Conservation (phyloP, 2,888 invertebrate species). For the Ichneumoninae sp. region DNA sequence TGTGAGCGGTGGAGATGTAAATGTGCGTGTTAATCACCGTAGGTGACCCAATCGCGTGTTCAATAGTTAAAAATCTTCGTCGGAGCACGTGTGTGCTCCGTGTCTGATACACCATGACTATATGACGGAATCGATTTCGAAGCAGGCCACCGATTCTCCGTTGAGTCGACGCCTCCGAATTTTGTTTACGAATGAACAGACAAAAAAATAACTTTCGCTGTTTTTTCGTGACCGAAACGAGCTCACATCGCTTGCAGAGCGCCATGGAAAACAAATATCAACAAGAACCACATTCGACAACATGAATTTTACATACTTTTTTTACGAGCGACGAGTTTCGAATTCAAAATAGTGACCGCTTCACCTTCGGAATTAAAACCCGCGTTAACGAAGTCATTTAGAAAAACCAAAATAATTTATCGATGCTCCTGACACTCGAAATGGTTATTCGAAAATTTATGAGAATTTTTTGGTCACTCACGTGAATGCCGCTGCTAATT, state of each 20-base stretch:
- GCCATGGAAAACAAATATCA: background rate
- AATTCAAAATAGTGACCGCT: background rate
- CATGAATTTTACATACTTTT: background rate
- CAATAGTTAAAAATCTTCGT: background rate
- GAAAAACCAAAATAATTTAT: background rate
- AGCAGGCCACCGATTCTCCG: too few species aligned
- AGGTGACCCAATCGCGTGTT: slow-evolving; percentile 9
- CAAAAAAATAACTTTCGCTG: too few species aligned
- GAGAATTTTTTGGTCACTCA: too few species aligned
- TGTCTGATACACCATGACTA: background rate
- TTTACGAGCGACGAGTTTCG: background rate
- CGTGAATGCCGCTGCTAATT: too few species aligned
- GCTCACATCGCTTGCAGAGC: background rate
- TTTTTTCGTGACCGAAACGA: background rate
- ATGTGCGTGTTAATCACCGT: background rate
- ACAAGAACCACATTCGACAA: background rate
- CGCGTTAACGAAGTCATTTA: background rate
- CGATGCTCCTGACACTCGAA: background rate
- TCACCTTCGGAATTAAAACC: background rate
- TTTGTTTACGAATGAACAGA: too few species aligned
- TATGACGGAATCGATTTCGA: too few species aligned
- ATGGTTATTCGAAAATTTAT: background rate
- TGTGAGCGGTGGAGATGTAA: too few species aligned
- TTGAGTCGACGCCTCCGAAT: too few species aligned
- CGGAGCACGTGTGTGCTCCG: background rate